phyloP scores from a whole-genome alignment of 2,113 vertebrate genomes.

The Notarius quadriscutis region DNA sequence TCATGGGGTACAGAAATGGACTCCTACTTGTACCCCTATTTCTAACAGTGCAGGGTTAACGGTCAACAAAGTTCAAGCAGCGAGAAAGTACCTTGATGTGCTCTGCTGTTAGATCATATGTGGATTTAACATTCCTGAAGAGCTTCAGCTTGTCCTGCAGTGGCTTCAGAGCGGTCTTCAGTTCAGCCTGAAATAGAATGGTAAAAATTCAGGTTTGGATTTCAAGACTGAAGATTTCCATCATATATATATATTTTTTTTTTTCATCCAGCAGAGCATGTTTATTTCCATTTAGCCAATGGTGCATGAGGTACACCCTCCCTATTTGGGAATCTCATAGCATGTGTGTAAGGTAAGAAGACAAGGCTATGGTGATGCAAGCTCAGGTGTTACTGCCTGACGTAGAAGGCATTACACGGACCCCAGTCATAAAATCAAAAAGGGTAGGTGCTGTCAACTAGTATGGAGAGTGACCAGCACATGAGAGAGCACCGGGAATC shows the following conservation, averaged over 20 bases:
- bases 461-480: constrained; percentile 46
- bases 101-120: constrained; percentile 68
- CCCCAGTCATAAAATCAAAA: constrained; percentile 8
- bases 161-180: constrained; percentile 69
- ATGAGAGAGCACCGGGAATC: constrained; percentile 64
- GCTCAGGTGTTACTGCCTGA: neutral
- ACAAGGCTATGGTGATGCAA: neutral
- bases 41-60: too few relatives aligned
- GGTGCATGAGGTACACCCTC: neutral
- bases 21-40: too few relatives aligned
- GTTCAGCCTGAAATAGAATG: constrained; percentile 68
- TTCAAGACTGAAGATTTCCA: neutral
- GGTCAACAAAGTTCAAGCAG: neutral
- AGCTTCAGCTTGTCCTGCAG: constrained; percentile 72
- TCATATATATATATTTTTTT: too few relatives aligned
- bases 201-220: neutral
- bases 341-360: neutral
- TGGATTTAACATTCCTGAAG: constrained; percentile 63
- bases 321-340: neutral
- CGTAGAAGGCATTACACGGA: neutral
- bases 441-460: constrained; percentile 23
- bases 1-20: too few relatives aligned
- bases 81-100: constrained; percentile 70
- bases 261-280: neutral
- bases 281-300: neutral